Percentiles rank a stretch among this genome's conserved stretches.
Evolutionary conservation across 2,113 vertebrate genomes (phyloP).

Genomic region (Monarcha castaneiventris): DNA sequence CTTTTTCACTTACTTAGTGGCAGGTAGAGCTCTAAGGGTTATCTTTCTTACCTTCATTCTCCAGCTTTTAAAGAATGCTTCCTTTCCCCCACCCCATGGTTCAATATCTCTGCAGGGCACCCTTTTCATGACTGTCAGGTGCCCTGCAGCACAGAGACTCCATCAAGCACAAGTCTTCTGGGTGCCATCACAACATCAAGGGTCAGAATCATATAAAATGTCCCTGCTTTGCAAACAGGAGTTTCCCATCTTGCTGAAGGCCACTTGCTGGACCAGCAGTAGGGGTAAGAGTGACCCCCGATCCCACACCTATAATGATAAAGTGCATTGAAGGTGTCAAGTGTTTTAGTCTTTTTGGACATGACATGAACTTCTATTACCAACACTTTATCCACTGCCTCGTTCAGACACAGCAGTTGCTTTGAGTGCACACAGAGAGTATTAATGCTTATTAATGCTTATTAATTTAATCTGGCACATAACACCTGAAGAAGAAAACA

Average conservation of each 20-base stretch:
- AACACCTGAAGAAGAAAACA: background rate
- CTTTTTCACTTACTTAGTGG: background rate
- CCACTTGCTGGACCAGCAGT: background rate
- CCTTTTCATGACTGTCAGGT: background rate
- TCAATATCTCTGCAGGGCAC: background rate
- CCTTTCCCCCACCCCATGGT: background rate
- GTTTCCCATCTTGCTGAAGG: background rate
- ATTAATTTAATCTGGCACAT: background rate
- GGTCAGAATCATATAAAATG: background rate
- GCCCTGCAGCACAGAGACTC: background rate
- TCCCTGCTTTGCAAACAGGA: background rate
- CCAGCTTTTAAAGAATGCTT: background rate
- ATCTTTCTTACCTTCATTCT: background rate
- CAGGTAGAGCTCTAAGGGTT: background rate
- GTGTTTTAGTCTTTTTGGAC: background rate
- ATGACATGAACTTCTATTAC: background rate
- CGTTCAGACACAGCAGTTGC: background rate
- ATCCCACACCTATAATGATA: rapidly evolving
- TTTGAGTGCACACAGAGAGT: background rate
- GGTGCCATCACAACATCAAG: background rate
- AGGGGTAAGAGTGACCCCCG: background rate
- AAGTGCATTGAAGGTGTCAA: background rate
- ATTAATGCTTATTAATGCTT: no score
- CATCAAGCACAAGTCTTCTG: background rate
- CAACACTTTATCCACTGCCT: background rate